phyloP scores from a whole-genome alignment of 2,113 vertebrate genomes.

The Aegithalos caudatus region DNA sequence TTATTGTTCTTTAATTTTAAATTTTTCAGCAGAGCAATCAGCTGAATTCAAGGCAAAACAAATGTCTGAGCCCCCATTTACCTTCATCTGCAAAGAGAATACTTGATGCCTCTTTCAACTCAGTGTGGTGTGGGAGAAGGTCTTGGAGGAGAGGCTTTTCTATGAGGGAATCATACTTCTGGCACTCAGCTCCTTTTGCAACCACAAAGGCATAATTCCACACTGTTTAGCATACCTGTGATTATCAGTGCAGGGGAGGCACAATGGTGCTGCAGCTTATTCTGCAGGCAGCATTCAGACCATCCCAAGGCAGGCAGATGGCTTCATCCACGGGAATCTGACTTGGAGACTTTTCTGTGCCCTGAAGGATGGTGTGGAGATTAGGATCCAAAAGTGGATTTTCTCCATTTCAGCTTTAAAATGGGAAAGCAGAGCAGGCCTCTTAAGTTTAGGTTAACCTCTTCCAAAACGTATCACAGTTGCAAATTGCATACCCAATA shows the following conservation, averaged over 20 bases:
- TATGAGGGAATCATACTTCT: not conserved
- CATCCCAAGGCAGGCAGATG: not conserved
- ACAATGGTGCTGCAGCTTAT: not conserved
- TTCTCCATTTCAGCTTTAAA: not conserved
- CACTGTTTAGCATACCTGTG: not conserved
- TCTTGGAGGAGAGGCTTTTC: not conserved
- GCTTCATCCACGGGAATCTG: not conserved
- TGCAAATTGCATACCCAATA: not conserved
- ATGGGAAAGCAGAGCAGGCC: not conserved
- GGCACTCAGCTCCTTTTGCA: not conserved
- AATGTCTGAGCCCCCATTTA: not conserved
- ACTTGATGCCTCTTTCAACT: not conserved
- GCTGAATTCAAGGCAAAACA: not conserved
- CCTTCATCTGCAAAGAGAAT: not conserved
- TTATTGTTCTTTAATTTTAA: slow-evolving; percentile 50
- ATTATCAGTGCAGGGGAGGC: not conserved
- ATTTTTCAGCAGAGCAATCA: not conserved
- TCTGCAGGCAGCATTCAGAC: not conserved
- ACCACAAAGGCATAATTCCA: not conserved
- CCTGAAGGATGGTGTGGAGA: not conserved
- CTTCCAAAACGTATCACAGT: not conserved
- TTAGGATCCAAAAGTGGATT: not conserved
- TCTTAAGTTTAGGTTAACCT: not conserved
- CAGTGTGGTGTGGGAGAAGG: not conserved
- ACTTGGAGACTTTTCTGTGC: not conserved